Evolutionary conservation across 2,113 vertebrate genomes (phyloP).

Genomic region (Vimba vimba): DNA sequence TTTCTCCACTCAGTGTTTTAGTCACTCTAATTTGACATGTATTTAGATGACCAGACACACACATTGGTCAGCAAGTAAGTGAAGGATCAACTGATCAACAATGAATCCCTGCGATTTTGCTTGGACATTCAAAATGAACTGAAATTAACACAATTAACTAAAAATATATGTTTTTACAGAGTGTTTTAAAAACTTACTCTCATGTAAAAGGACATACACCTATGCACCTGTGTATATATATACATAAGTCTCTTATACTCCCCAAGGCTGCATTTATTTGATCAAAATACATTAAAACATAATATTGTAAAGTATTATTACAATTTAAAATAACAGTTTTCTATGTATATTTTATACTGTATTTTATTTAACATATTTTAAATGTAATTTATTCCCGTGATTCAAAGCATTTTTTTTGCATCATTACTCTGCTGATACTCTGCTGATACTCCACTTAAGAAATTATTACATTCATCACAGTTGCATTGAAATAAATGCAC

Average conservation of each 20-base stretch:
- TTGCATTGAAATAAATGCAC: no score
- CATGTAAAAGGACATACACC: no score
- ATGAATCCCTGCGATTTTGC: neutral
- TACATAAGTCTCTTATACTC: no score
- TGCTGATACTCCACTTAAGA: neutral
- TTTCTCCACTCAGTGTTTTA: neutral
- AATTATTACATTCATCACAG: no score
- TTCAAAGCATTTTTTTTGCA: neutral
- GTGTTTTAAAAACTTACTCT: no score
- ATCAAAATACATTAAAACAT: neutral
- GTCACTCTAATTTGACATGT: neutral
- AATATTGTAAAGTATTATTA: neutral
- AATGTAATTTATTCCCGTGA: neutral
- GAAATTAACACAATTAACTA: no score
- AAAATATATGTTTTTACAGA: no score
- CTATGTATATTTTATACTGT: no score
- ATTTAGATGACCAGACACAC: slow-evolving; percentile 62
- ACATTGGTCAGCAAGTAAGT: slow-evolving; percentile 57
- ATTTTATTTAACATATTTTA: no score
- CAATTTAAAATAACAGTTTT: no score
- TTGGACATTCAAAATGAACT: neutral
- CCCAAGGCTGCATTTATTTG: neutral
- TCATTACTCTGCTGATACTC: neutral
- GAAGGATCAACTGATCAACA: neutral
- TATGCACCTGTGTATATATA: no score